Evolutionary conservation across 1,140 invertebrate species (phyloP), one percentile per base, ranked within the genome.

Genomic region (Cydia amplana): DNA sequence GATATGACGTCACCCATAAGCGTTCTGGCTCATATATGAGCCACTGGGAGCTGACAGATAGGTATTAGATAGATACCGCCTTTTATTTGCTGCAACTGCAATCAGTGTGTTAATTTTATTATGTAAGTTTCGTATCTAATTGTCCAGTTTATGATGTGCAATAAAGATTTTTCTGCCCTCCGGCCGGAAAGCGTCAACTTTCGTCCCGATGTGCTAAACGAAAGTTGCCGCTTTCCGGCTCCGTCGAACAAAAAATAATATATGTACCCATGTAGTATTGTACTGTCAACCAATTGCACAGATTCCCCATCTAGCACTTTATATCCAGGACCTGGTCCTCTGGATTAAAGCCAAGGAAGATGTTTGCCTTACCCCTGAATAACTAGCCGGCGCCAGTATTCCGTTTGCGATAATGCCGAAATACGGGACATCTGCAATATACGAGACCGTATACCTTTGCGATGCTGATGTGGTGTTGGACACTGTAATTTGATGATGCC

Each of bases 281-380:
- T n/a, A 51, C 4, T 9, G 36, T 40, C 36, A 40, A 10, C n/a
- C 5, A 51, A n/a, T n/a, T n/a, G 46, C 10, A 43, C 10, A 43
- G 51, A 43, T 60, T 60, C 4, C 63, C 51, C 51, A 75, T 84
- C 83, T 67, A 84, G 80, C 14, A 40, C 12, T 64, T 5, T 83
- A 83, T 55, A 74, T 79, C 83, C 74, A 7, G 12, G 65, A 80
- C 75, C 75, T 79, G 79, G 84, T 79, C 80, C 82, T 79, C 85
- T 89, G 88, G 89, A 90, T 91, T 91, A 88, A 83, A 90, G 88
- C 86, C 89, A 91, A 87, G 82, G 84, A 90, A 91, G 88, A 89
- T 90, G 88, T 91, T 90, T 90, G 83, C 86, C 86, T 86, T 85
- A 87, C 83, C 83, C 82, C 84, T 88, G 88, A 91, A 88, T 87